Base-by-base conservation (phyloP, 2,888 invertebrate genomes). In the Lepidocyrtinus sp. region DNA sequence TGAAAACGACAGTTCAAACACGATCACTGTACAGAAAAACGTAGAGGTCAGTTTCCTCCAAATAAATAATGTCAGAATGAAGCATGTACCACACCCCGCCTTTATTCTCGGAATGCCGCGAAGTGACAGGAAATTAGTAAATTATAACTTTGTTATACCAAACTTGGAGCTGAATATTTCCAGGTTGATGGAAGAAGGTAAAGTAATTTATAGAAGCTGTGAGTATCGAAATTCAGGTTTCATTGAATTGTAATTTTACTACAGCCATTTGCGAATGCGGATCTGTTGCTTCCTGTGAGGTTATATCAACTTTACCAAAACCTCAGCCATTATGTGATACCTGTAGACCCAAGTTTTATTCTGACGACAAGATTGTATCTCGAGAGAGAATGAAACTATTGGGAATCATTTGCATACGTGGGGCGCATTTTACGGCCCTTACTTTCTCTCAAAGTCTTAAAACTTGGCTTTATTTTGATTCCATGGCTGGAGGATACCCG, bases 391-490 rank as follows among this genome's bases (percentile, higher is more conserved):
- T 72, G 72, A 62, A 15, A 17, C 46, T 72, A 1, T 19, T 22
- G 9, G 19, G 63, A 1, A 46, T 72, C 15, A 25, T 72, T 17
- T 46, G 63, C 25, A 63, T 63, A 2, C 22, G 50, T 1, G 72
- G 22, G 0, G 62, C 25, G 1, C 72, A 72, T 46, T 72, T 72
- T n/a, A 63, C 63, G 2, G 62, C 63, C 3, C 63, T 72, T 25
- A 17, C 36, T 5, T 3, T 1, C 9, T 17, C 12, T 26, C 15
- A 45, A 9, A 26, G 17, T 27, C 1, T 1, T 0, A 24, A 55
- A 1, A 17, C 24, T 1, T 72, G 72, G 72, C 61, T 62, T 9
- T 72, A 26, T 46, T 72, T 72, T 19, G 72, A 72, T 24, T 72
- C 72, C n/a, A 63, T 63, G 63, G 46, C 63, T 36, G 72, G 63